Evolutionary conservation across 2,888 invertebrate genomes (phyloP).

Genomic region (Caenorhabditis virilis): DNA sequence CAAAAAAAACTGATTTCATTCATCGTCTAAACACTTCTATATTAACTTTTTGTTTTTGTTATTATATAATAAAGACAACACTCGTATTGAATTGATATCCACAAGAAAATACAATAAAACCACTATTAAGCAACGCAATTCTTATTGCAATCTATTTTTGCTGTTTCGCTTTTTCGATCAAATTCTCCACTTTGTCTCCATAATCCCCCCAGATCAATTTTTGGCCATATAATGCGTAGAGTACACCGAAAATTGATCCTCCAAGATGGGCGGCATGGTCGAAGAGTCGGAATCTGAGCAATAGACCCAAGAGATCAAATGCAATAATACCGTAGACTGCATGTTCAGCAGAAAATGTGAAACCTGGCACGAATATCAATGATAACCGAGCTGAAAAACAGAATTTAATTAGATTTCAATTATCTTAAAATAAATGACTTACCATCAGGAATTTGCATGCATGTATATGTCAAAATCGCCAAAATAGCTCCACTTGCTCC

Average conservation of each 20-base stretch:
- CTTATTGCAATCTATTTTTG: neutral
- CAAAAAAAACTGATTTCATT: too few relatives aligned
- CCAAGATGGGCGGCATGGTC: slow-evolving; percentile 99
- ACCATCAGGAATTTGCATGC: slow-evolving; percentile 82
- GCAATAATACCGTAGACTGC: slow-evolving; percentile 75
- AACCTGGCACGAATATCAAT: slow-evolving; percentile 86
- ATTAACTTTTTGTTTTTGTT: too few relatives aligned
- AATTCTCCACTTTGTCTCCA: neutral
- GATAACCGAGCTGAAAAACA: slow-evolving; percentile 76
- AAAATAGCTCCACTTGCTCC: slow-evolving; percentile 96
- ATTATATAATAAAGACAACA: too few relatives aligned
- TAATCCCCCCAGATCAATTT: neutral
- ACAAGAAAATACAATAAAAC: too few relatives aligned
- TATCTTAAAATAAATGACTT: neutral
- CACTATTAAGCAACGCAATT: too few relatives aligned
- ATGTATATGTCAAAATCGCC: slow-evolving; percentile 85
- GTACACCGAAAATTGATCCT: slow-evolving; percentile 85
- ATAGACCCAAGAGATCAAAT: slow-evolving; percentile 82
- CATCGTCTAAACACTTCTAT: too few relatives aligned
- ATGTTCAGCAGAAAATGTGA: slow-evolving; percentile 81
- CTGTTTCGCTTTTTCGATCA: neutral
- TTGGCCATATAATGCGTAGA: slow-evolving; percentile 47
- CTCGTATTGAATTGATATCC: too few relatives aligned
- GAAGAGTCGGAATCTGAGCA: slow-evolving; percentile 84
- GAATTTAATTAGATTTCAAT: neutral